Base-by-base conservation (phyloP, 2,888 invertebrate species). In the Tillus elongatus region DNA sequence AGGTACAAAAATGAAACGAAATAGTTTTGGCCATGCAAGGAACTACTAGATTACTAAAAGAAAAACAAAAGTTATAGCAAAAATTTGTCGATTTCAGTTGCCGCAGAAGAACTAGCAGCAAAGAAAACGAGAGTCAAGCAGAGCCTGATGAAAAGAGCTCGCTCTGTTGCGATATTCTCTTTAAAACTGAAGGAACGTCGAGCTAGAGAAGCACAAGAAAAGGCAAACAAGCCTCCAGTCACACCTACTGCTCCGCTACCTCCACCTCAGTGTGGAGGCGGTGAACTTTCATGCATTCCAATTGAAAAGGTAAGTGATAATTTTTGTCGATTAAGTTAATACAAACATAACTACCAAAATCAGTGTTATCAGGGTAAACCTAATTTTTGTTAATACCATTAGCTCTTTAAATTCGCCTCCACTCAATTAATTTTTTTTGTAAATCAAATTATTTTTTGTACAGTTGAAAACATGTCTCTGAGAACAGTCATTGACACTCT, bases 161-260 rank as follows among this genome's bases (percentile, higher is more conserved):
- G 87, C 9, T 86, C 86, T 0, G 87, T 88, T 29, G 87, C 87
- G 3, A 85, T 88, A 56, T 88, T 88, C 66, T 87, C 87, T 3
- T 66, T 88, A 33, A 87, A 87, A 38, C 66, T 88, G 43, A 81
- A 81, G 53, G 81, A 81, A 53, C 70, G 82, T n/a, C 71, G 84
- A 36, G 86, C 86, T 37, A 68, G 84, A 15, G 87, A 87, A 56
- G 86, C 86, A 0, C 79, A 79, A 40, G 77, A 78, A 15, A 74
- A 74, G 40, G 77, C 75, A 41, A 72, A 71, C 13, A 70, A 72
- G 53, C 69, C 63, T 54, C 43, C 68, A 49, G 56, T 70, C 2
- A 63, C 64, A 3, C 63, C 66, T 3, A 60, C 63, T 3, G 50
- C 61, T 16, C 61, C 62, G 27, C 50, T 54, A 47, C 70, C 67